A percentile compares a stretch with the other conserved stretches of the same genome.
These are phyloP conservation scores for Bombus confusus DNA, from an alignment of 1,140 invertebrate genomes.

Conservation along the genomic window DNA sequence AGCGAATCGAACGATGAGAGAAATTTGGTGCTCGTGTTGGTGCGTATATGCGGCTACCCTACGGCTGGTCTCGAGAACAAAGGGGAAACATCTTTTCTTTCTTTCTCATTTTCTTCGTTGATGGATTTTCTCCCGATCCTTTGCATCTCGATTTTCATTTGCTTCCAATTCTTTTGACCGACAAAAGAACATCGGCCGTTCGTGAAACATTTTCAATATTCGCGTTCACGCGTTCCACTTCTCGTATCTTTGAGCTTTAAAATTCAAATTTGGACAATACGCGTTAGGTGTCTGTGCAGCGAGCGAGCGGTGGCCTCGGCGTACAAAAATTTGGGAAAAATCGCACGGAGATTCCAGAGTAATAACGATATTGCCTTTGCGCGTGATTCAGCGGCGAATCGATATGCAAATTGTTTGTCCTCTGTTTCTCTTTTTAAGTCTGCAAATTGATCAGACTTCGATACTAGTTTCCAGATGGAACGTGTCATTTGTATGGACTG, in stretches of 20 bases:
- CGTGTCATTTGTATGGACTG: too few species aligned
- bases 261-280: constrained; percentile 3
- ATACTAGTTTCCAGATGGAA: background rate
- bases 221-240: background rate
- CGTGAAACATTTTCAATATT: constrained; percentile 30
- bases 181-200: background rate
- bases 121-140: background rate
- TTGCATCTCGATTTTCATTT: constrained; percentile 8
- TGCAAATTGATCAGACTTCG: background rate
- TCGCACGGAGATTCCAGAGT: background rate
- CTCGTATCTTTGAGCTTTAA: background rate
- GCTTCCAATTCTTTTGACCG: background rate
- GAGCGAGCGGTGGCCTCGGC: too few species aligned
- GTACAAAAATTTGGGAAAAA: background rate
- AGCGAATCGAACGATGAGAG: background rate
- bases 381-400: background rate
- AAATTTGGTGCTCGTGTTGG: background rate
- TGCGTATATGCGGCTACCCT: background rate
- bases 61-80: background rate
- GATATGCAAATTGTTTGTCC: background rate
- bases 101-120: background rate
- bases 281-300: too few species aligned
- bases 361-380: background rate
- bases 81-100: background rate
- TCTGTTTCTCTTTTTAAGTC: too few species aligned